These are phyloP conservation scores for Ardeotis arabs DNA, from an alignment of 2,113 vertebrate genomes.

Conservation along the genomic window DNA sequence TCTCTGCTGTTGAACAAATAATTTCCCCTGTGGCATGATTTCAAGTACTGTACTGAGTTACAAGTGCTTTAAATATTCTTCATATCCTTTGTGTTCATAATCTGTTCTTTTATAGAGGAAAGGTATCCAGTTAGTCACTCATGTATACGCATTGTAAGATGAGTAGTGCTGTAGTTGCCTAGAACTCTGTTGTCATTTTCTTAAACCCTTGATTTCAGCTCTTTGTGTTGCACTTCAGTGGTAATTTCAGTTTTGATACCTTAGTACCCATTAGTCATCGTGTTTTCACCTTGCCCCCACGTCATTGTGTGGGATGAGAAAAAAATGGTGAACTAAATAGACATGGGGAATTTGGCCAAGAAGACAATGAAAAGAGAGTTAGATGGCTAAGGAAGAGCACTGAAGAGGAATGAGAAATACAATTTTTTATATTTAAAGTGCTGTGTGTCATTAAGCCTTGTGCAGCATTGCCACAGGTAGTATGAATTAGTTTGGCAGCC, in stretches of 20 bases:
- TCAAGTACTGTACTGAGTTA: not conserved
- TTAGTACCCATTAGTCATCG: not conserved
- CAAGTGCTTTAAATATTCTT: constrained; percentile 3
- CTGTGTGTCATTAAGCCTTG: not conserved
- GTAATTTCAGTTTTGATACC: not conserved
- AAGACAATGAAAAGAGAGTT: not conserved
- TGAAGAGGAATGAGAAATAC: not conserved
- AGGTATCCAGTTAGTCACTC: not conserved
- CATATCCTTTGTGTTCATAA: not conserved
- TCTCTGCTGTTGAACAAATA: not conserved
- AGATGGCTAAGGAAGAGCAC: not conserved
- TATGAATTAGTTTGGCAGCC: not conserved
- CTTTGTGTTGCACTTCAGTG: not conserved
- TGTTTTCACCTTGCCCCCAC: not conserved
- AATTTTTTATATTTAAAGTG: not conserved
- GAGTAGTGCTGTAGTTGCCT: not conserved
- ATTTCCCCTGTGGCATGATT: not conserved
- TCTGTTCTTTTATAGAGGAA: not conserved
- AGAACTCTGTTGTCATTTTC: not conserved
- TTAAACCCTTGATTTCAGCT: not conserved
- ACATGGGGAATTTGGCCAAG: not conserved
- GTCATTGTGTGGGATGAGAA: not conserved
- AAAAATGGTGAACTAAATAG: not conserved
- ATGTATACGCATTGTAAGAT: not conserved
- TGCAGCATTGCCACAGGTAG: not conserved